phyloP scores from a whole-genome alignment of 2,113 vertebrate species.

The Hippocampus abdominalis region DNA sequence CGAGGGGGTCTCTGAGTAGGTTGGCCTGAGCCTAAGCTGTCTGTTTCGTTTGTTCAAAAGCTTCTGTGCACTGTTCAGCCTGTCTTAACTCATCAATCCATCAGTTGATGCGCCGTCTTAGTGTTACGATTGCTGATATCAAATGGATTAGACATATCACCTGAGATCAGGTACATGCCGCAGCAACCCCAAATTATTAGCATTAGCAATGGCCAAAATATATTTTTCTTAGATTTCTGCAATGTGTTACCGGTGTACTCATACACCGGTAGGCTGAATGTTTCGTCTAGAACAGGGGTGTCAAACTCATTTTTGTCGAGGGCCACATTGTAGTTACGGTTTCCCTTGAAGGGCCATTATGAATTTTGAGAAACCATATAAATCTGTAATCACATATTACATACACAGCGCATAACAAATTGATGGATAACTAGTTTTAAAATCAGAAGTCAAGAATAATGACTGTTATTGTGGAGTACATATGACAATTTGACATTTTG shows the following conservation, averaged over 20 bases:
- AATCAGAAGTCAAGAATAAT: too few relatives aligned
- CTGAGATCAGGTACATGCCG: background rate
- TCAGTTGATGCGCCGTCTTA: slow-evolving; percentile 27
- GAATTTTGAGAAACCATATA: too few relatives aligned
- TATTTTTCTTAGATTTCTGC: background rate
- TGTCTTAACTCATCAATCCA: slow-evolving; percentile 29
- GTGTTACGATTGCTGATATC: background rate
- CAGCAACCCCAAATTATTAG: background rate
- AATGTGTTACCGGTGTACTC: background rate
- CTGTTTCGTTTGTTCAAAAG: slow-evolving; percentile 71
- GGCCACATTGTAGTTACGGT: too few relatives aligned
- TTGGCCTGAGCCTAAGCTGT: slow-evolving; percentile 41
- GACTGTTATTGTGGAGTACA: too few relatives aligned
- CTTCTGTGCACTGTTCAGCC: slow-evolving; percentile 44
- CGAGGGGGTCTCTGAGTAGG: slow-evolving; percentile 59
- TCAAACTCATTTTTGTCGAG: too few relatives aligned
- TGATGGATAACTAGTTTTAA: too few relatives aligned
- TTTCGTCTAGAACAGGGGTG: too few relatives aligned
- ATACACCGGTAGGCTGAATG: background rate
- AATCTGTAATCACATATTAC: too few relatives aligned
- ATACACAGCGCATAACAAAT: too few relatives aligned
- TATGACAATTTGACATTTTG: too few relatives aligned
- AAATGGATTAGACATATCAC: background rate
- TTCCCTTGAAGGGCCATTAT: too few relatives aligned
- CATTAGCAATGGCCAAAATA: background rate